These are phyloP conservation scores for Andrena camellia DNA, from an alignment of 2,888 invertebrate genomes.

Conservation along the genomic window DNA sequence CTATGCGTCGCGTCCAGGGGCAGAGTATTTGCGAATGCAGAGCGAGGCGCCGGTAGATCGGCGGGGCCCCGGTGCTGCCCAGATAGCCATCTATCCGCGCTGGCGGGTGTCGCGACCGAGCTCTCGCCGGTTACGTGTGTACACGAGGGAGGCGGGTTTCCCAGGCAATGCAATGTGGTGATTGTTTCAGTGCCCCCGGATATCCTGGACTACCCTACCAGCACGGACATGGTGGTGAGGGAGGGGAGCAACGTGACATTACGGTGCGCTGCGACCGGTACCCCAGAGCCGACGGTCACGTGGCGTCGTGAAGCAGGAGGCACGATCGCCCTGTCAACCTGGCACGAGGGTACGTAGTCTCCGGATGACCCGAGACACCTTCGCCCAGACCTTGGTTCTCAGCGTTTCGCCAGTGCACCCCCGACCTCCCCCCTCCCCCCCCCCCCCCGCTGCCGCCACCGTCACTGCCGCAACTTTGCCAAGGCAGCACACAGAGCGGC, in stretches of 20 bases:
- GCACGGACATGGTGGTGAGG: slow-evolving; percentile 93
- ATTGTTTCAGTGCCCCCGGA: slow-evolving; percentile 92
- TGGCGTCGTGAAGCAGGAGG: slow-evolving; percentile 92
- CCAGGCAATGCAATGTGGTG: slow-evolving; percentile 63
- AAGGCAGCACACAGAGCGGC: background rate
- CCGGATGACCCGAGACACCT: background rate
- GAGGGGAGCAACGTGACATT: slow-evolving; percentile 95
- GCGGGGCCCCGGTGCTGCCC: slow-evolving; percentile 19
- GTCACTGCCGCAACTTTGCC: background rate
- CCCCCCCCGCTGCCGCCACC: too few relatives aligned
- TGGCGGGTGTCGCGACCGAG: slow-evolving; percentile 39
- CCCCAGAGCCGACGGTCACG: slow-evolving; percentile 93
- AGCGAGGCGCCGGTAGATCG: slow-evolving; percentile 47
- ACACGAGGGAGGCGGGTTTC: slow-evolving; percentile 47
- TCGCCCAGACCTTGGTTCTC: background rate
- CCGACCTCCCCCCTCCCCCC: too few relatives aligned
- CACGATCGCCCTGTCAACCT: slow-evolving; percentile 86
- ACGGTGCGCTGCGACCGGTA: slow-evolving; percentile 94
- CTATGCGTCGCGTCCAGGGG: slow-evolving; percentile 25
- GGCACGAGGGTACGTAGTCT: slow-evolving; percentile 78
- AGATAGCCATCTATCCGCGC: slow-evolving; percentile 66
- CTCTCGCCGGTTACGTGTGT: slow-evolving; percentile 33
- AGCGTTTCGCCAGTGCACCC: background rate
- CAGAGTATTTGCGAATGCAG: slow-evolving; percentile 64
- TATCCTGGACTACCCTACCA: slow-evolving; percentile 94